Base-by-base conservation (phyloP, 1,140 invertebrate genomes). In the Drosophila asahinai region DNA sequence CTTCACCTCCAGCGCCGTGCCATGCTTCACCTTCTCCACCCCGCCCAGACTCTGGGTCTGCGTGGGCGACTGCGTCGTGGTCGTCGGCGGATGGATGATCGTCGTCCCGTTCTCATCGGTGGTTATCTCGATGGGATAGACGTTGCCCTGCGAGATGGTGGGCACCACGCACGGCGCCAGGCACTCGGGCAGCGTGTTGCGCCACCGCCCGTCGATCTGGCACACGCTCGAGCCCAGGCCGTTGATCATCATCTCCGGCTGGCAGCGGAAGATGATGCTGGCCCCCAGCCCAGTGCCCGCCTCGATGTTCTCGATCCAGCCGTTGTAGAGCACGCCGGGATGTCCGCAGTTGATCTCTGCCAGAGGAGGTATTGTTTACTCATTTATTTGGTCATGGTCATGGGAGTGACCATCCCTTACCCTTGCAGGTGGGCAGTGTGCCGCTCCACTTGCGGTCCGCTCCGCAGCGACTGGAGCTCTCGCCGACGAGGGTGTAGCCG, bases 291-390 rank as follows among this genome's bases (percentile, higher is more conserved):
- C 97, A 7, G 98, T 98, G 22, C 97, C 97, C 14, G 95, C 95
- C 78, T 97, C 97, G 57, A 97, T 97, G 82, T 98, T 98, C 93
- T 99, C 98, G 63, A 99, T 94, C 96, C 98, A 99, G 8, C 98
- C 98, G 92, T 99, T 99, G 94, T 97, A 97, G 1, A 99, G 94
- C 22, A 96, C 95, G 5, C 97, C 97, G 0, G 98, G 97, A 79
- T 96, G 95, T 2, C 97, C 97, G 93, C 98, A 99, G 94, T 99
- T 97, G 83, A 99, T 99, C 94, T 99, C 98, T 93, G 55, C 97
- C 90, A 59, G 17, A 25, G 36, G 48, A 14, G 33, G 9, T 12
- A 55, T 11, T 4, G 38, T 17, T n/a, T 45, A 45, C 17, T 19
- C 11, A 36, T 36, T 30, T 30, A 27, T n/a, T 22, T 25, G 22